Evolutionary conservation across 2,888 invertebrate species (phyloP).

Genomic region (Ypsolopha scabrella): DNA sequence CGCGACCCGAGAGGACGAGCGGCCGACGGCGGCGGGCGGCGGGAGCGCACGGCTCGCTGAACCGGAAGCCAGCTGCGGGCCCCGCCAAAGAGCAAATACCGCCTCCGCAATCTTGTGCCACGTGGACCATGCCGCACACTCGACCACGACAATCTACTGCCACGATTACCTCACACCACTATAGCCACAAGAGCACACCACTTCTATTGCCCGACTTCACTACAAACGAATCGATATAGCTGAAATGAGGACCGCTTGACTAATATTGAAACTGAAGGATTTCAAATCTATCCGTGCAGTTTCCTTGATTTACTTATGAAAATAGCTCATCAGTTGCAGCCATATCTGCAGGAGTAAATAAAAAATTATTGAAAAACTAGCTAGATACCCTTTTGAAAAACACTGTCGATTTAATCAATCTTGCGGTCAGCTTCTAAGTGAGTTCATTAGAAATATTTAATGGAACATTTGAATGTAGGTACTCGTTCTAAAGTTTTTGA

Average conservation of each 20-base stretch:
- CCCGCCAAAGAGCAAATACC: constrained; percentile 67
- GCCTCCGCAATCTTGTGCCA: constrained; percentile 68
- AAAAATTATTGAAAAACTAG: too few species aligned
- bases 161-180: constrained; percentile 47
- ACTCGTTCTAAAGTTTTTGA: too few species aligned
- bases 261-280: constrained; percentile 13
- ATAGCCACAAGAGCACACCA: constrained; percentile 12
- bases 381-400: too few species aligned
- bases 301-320: too few species aligned
- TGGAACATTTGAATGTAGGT: too few species aligned
- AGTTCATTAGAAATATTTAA: too few species aligned
- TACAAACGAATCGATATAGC: background rate
- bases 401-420: too few species aligned
- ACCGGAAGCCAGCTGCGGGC: constrained; percentile 62
- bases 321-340: too few species aligned
- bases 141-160: constrained; percentile 57
- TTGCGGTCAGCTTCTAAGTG: too few species aligned
- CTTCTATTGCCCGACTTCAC: background rate
- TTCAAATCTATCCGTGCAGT: too few species aligned
- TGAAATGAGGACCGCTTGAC: background rate
- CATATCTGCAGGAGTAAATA: too few species aligned
- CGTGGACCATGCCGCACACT: constrained; percentile 61
- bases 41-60: constrained; percentile 59
- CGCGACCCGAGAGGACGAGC: constrained; percentile 62
- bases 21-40: constrained; percentile 40